A percentile compares a stretch with the other conserved stretches of the same genome.
phyloP scores from a whole-genome alignment of 2,113 vertebrate species.

The Heterochromis multidens region DNA sequence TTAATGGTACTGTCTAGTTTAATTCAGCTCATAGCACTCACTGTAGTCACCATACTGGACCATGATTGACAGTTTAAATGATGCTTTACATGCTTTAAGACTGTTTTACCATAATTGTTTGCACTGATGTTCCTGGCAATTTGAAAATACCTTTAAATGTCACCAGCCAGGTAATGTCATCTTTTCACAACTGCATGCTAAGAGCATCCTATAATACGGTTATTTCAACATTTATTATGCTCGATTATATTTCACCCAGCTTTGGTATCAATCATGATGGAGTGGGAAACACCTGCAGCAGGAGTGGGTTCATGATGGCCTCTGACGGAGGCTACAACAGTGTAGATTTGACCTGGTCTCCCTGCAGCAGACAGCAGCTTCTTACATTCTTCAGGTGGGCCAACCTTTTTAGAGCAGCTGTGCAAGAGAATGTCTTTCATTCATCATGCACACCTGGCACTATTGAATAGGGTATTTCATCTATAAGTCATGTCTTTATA shows the following conservation, averaged over 20 bases:
- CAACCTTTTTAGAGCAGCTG: constrained; percentile 24
- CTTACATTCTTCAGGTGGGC: constrained; percentile 82
- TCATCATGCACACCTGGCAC: background rate
- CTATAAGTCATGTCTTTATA: background rate
- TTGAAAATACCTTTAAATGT: background rate
- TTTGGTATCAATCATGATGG: constrained; percentile 92
- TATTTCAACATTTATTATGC: background rate
- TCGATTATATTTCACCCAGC: constrained; percentile 60
- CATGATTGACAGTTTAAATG: background rate
- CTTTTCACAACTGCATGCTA: background rate
- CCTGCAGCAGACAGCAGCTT: constrained; percentile 85
- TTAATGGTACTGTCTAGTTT: background rate
- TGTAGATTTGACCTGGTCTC: constrained; percentile 84
- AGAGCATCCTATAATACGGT: background rate
- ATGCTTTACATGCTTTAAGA: background rate
- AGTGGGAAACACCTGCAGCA: constrained; percentile 77
- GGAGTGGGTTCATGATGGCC: constrained; percentile 87
- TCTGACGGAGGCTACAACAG: constrained; percentile 81
- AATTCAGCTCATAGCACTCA: background rate
- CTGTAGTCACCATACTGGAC: background rate
- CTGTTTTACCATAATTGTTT: background rate
- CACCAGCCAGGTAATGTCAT: background rate
- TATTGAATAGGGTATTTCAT: background rate
- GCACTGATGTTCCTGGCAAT: background rate
- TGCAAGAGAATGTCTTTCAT: constrained; percentile 2